Evolutionary conservation across 2,797 vertebrate genomes (phyloP), one percentile per base, ranked within the genome.

Genomic region (Diglossa cyanea): DNA sequence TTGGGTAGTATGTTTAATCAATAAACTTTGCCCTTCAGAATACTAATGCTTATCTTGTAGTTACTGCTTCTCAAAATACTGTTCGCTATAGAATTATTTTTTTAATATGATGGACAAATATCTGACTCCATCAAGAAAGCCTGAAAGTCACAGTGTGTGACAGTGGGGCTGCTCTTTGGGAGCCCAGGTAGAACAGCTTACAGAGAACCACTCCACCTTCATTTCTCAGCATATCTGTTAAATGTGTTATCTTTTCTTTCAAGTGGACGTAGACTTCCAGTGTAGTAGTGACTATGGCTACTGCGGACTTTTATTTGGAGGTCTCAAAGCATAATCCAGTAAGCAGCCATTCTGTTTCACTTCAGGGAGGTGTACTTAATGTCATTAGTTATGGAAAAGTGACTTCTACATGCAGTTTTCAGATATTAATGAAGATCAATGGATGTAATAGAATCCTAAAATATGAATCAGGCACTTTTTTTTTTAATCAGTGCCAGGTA

Each of bases 1-100:
- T n/a, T 61, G 72, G 40, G 42, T 50, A 63, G 45, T 40, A 39
- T 26, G n/a, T 58, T 82, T 93, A 80, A 97, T 95, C 94, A 92
- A 82, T 95, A 88, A 82, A 35, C 31, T 82, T 89, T 39, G 58
- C 72, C 53, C 42, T 92, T 85, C 10, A 7, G 88, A 93, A 93
- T 89, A 63, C 53, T 76, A 85, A 93, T 89, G 53, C 42, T 79
- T 50, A 25, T 57, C 57, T 60, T 44, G 50, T 75, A 60, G 44
- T 42, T 57, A 42, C 26, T 80, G 45, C 78, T 94, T 53, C 66
- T 93, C 70, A 84, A 75, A 75, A 76, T 78, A 67, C 58, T 55
- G 24, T 67, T 96, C 81, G 47, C 48, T 71, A 31, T 28, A 55
- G 63, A 91, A 76, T 68, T 85, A 65, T 78, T 92, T 73, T 17